A percentile compares a stretch with the other conserved stretches of the same genome.
These are phyloP conservation scores for Atrichornis clamosus DNA, from an alignment of 2,113 vertebrate species.

Conservation along the genomic window DNA sequence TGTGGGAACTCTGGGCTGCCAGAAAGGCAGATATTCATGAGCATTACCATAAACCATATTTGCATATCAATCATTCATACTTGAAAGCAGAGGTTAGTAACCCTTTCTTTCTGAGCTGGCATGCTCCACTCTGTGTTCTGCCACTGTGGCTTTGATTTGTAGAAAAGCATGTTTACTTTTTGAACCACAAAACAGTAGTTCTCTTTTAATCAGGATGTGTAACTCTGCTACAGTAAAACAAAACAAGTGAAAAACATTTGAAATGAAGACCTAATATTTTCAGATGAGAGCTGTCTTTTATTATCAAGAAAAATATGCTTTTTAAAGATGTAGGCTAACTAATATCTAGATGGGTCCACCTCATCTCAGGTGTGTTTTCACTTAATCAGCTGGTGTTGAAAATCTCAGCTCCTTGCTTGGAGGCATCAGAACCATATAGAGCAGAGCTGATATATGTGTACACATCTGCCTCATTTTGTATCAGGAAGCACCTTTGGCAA, in stretches of 20 bases:
- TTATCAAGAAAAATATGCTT: background rate
- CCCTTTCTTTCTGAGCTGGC: background rate
- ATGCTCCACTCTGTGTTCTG: background rate
- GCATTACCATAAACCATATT: conserved; percentile 28
- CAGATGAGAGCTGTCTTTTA: background rate
- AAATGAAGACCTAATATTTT: background rate
- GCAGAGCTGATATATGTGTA: background rate
- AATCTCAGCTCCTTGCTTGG: background rate
- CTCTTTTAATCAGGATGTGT: background rate
- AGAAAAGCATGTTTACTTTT: background rate
- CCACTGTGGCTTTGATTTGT: background rate
- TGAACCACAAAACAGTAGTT: background rate
- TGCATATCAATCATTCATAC: conserved; percentile 42
- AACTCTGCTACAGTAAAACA: background rate
- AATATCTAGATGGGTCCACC: background rate
- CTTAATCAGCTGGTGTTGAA: background rate
- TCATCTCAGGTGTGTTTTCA: background rate
- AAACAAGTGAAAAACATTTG: background rate
- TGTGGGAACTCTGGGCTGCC: background rate
- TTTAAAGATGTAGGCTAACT: background rate
- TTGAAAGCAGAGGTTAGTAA: conserved; percentile 41
- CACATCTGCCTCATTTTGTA: background rate
- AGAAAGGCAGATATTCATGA: background rate
- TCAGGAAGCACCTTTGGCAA: background rate
- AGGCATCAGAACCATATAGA: background rate